These are phyloP conservation scores for Coracopsis vasa DNA, from an alignment of 2,113 vertebrate species.

Conservation along the genomic window DNA sequence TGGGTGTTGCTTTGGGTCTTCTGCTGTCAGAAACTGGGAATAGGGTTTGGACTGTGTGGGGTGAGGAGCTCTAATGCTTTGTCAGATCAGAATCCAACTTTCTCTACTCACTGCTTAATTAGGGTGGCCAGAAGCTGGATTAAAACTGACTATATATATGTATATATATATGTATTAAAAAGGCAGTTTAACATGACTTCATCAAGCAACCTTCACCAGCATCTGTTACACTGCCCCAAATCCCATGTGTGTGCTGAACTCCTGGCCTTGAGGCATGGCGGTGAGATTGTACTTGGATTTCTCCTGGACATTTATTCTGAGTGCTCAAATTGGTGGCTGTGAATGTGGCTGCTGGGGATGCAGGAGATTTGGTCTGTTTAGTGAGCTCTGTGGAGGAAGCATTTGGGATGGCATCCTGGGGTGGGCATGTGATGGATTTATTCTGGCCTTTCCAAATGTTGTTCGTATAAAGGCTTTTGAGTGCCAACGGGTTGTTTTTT, in stretches of 20 bases:
- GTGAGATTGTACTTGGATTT: background rate
- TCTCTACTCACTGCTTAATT: background rate
- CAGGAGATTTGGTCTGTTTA: background rate
- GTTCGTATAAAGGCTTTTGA: background rate
- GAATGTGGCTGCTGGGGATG: constrained; percentile 12
- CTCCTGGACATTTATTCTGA: constrained; percentile 5
- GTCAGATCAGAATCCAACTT: background rate
- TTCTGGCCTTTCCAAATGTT: background rate
- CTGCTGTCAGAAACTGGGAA: background rate
- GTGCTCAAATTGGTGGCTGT: background rate
- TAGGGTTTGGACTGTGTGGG: background rate
- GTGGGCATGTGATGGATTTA: background rate
- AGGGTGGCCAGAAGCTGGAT: constrained; percentile 6
- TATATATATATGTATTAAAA: background rate
- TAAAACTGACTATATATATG: background rate
- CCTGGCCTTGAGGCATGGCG: background rate
- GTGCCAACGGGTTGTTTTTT: background rate
- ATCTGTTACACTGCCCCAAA: background rate
- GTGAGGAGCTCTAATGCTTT: background rate
- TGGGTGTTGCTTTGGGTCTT: background rate
- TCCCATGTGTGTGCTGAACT: background rate
- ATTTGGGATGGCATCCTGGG: background rate
- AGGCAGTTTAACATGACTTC: background rate
- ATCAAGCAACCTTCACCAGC: background rate
- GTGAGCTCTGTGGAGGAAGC: background rate